Evolutionary conservation across 2,113 vertebrate species (phyloP).

Genomic region (Percopsis transmontana): DNA sequence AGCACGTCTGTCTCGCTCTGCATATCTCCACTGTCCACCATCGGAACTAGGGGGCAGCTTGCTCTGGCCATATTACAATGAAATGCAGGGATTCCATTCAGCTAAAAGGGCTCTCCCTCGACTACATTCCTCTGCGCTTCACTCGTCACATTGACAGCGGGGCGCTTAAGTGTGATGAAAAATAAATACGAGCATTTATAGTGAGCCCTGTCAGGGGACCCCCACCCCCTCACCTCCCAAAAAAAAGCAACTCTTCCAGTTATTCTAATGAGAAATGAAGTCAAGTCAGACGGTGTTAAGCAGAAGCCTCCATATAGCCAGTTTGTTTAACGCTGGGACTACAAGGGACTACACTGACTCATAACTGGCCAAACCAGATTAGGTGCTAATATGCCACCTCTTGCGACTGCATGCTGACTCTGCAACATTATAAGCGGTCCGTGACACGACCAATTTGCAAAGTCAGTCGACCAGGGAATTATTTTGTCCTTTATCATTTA

Average conservation of each 20-base stretch:
- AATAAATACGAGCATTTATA: constrained; percentile 25
- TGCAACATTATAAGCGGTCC: constrained; percentile 49
- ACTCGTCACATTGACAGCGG: constrained; percentile 5
- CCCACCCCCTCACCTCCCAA: not conserved
- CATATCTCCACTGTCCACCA: not conserved
- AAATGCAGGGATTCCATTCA: constrained; percentile 25
- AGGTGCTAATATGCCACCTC: constrained; percentile 7
- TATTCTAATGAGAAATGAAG: constrained; percentile 2
- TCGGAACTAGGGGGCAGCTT: not conserved
- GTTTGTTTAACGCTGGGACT: constrained; percentile 21
- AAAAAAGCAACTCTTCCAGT: constrained; percentile 18
- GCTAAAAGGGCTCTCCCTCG: constrained; percentile 15
- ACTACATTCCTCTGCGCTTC: not conserved
- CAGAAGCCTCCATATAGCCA: not conserved
- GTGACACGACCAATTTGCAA: constrained; percentile 75
- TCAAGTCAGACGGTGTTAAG: not conserved
- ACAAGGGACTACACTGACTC: constrained; percentile 22
- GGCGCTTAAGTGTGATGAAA: constrained; percentile 22
- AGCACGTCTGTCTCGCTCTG: not conserved
- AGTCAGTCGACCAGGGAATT: constrained; percentile 72
- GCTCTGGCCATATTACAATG: constrained; percentile 20
- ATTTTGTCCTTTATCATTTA: constrained; percentile 71
- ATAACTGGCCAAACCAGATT: constrained; percentile 55
- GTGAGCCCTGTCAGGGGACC: not conserved
- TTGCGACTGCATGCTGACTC: constrained; percentile 49